Evolutionary conservation across 2,113 vertebrate species (phyloP).

Genomic region (Aleadryas rufinucha): DNA sequence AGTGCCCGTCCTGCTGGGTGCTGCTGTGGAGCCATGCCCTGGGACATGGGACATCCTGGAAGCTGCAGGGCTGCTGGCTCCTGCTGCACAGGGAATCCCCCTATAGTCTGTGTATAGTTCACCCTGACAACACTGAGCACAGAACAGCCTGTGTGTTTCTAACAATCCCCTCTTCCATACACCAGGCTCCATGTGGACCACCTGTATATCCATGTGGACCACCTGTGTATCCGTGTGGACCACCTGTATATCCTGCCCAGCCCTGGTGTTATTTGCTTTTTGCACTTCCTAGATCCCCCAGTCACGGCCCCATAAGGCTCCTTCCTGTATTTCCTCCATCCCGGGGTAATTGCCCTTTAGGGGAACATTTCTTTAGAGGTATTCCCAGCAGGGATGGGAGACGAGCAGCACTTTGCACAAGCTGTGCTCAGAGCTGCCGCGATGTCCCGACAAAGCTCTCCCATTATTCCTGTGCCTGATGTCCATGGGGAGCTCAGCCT

Average conservation of each 20-base stretch:
- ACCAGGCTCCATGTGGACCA: background rate
- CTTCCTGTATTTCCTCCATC: background rate
- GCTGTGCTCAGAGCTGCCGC: background rate
- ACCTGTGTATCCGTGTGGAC: accelerated
- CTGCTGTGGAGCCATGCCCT: background rate
- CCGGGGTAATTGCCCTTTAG: background rate
- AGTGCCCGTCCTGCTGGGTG: too few relatives aligned
- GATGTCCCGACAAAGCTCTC: background rate
- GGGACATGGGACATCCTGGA: accelerated
- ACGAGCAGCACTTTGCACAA: background rate
- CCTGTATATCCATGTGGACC: background rate
- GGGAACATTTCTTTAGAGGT: background rate
- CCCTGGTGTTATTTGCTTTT: background rate
- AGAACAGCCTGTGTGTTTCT: accelerated
- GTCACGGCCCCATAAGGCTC: background rate
- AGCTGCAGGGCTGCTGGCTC: background rate
- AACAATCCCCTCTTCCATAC: too few relatives aligned
- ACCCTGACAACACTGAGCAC: background rate
- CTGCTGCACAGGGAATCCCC: background rate
- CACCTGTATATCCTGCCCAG: background rate
- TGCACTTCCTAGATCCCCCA: background rate
- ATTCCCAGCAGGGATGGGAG: background rate
- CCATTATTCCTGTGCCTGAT: background rate
- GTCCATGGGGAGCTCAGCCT: background rate
- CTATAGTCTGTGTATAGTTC: accelerated